Evolutionary conservation across 2,797 vertebrate genomes (phyloP).

Genomic region (Eospalax fontanierii): DNA sequence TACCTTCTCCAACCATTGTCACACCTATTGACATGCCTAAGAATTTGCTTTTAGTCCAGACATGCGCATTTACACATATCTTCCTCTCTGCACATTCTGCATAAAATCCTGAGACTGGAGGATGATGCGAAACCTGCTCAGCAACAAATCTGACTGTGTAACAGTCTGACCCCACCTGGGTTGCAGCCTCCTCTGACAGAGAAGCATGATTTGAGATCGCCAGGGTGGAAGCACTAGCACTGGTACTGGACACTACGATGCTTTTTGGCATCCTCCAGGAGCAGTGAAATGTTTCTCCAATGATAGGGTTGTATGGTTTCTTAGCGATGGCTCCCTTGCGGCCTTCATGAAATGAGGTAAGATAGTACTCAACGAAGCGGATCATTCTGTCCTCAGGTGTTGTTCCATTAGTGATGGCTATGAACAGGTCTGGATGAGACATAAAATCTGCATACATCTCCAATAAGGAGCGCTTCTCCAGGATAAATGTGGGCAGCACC

Average conservation of each 20-base stretch:
- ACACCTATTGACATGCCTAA: constrained; percentile 99
- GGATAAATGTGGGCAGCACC: constrained; percentile 98
- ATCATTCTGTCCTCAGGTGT: constrained; percentile 97
- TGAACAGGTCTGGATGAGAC: constrained; percentile 98
- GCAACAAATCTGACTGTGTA: constrained; percentile 96
- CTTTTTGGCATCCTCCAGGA: constrained; percentile 95
- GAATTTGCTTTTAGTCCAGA: constrained; percentile 99
- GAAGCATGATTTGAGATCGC: constrained; percentile 79
- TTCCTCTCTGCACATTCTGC: constrained; percentile 96
- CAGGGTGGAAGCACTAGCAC: constrained; percentile 73
- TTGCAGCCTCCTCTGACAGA: constrained; percentile 72
- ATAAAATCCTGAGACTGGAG: constrained; percentile 99
- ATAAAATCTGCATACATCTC: constrained; percentile 99
- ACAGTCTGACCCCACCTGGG: constrained; percentile 87
- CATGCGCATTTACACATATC: constrained; percentile 97
- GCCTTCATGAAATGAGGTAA: constrained; percentile 99
- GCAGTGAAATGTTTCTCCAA: constrained; percentile 98
- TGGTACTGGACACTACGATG: constrained; percentile 33
- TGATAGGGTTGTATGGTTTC: constrained; percentile 99
- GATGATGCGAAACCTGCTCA: constrained; percentile 99
- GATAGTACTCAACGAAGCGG: constrained; percentile 98
- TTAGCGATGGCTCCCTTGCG: constrained; percentile 98
- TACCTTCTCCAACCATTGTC: constrained; percentile 98
- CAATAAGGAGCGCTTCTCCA: constrained; percentile 98
- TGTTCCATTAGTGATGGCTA: constrained; percentile 94